Base-by-base conservation (phyloP, 2,113 vertebrate genomes). In the Callipepla californica region DNA sequence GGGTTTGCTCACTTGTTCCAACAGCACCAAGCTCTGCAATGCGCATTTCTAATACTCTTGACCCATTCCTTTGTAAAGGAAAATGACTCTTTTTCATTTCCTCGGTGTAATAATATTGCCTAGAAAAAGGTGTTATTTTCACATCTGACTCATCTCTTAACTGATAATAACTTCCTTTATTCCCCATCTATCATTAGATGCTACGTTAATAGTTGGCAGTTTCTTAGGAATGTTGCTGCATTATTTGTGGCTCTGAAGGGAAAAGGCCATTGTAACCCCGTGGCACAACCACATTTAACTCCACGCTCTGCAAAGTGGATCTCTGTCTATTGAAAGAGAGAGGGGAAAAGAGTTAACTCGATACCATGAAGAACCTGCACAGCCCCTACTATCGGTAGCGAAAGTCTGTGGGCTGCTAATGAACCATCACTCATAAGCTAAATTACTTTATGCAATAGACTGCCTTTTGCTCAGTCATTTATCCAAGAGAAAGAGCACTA, bases 111-210 rank as follows among this genome's bases (percentile, higher is more conserved):
- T 22, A 87, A 83, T 77, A 88, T 65, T 81, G 84, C 57, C 90
- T 92, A 80, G 90, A 58, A 92, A 85, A 86, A 94, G 68, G 85
- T 85, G 82, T 61, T 88, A 82, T 86, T 95, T 89, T 87, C 93
- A 86, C 82, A 80, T 69, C 91, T 96, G 96, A 94, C 93, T 96
- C 95, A 96, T 95, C 94, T 92, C 90, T 91, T 74, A 85, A n/a
- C 47, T 87, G 91, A 63, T 61, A 93, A 95, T 34, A 84, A 77
- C 67, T 92, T 77, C 78, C 80, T 95, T 93, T 82, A 70, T 75
- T 81, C 66, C 65, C 73, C 68, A 77, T 82, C 92, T 36, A 0
- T 95, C 81, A 11, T 42, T 23, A 53, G 83, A 47, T 36, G 8
- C 50, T 13, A 7, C 9, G 47, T 65, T 48, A 88, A 63, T 10